phyloP scores from a whole-genome alignment of 92 coral and sea anemone species.

The Phenganax stokvisi region DNA sequence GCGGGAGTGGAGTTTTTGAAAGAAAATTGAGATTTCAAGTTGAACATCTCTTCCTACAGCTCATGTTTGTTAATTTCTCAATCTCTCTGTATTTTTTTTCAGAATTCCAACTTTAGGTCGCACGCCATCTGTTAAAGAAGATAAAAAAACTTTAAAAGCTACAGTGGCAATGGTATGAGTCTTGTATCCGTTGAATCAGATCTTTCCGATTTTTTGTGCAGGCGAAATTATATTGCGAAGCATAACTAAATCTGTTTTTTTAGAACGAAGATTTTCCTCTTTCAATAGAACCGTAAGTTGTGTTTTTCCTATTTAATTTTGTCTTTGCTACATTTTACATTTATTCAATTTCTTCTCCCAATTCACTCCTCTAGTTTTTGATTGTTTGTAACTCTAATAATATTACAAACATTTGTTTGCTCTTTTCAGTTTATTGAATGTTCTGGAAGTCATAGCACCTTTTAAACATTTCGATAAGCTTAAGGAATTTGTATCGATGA shows the following conservation, averaged over 20 bases:
- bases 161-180: conserved; percentile 85
- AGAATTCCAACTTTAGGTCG: conserved; percentile 85
- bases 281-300: conserved; percentile 80
- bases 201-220: no score
- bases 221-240: no score
- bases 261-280: conserved; percentile 95
- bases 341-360: no score
- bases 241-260: neutral
- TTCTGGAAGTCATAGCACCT: conserved; percentile 90
- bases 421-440: conserved; percentile 64
- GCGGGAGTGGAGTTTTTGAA: neutral
- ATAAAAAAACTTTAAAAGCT: conserved; percentile 74
- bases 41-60: no score
- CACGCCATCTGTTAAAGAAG: conserved; percentile 70
- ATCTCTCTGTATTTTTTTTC: neutral
- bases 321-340: no score
- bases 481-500: conserved; percentile 97
- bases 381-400: no score
- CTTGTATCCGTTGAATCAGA: no score
- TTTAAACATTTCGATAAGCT: conserved; percentile 88
- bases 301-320: neutral
- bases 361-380: no score
- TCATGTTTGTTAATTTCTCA: neutral
- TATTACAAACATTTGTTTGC: neutral
- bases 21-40: neutral